These are phyloP conservation scores for Aporophyla lueneburgensis DNA, from an alignment of 2,888 invertebrate species.

Conservation along the genomic window DNA sequence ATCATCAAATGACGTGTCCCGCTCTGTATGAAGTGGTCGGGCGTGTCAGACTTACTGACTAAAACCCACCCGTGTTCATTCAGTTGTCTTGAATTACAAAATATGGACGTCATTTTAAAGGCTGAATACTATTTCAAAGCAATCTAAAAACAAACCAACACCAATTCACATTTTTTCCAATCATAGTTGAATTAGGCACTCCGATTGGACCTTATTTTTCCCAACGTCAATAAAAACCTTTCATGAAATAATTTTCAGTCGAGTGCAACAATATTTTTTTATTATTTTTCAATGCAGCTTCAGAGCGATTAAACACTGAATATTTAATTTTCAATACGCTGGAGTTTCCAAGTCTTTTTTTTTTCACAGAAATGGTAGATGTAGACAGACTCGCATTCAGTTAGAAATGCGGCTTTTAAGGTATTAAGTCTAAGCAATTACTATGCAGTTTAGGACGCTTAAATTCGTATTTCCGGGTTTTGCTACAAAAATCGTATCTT, in stretches of 20 bases:
- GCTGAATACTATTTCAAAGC: neutral
- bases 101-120: too few relatives aligned
- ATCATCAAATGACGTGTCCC: too few relatives aligned
- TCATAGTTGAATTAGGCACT: neutral
- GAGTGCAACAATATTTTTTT: slow-evolving; percentile 47
- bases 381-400: neutral
- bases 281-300: slow-evolving; percentile 40
- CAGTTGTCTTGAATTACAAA: too few relatives aligned
- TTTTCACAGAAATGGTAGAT: slow-evolving; percentile 23
- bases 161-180: neutral
- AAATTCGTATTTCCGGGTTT: neutral
- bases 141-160: neutral
- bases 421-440: too few relatives aligned
- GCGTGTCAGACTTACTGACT: too few relatives aligned
- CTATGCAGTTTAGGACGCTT: too few relatives aligned
- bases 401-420: slow-evolving; percentile 31
- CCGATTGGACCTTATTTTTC: slow-evolving; percentile 21
- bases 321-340: slow-evolving; percentile 66
- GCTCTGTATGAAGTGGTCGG: too few relatives aligned
- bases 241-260: slow-evolving; percentile 46
- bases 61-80: too few relatives aligned
- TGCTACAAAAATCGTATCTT: neutral
- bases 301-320: slow-evolving; percentile 63
- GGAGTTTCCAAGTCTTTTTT: slow-evolving; percentile 19
- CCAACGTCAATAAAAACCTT: slow-evolving; percentile 42